Percentiles rank a stretch among this genome's conserved stretches.
Conservation (phyloP, 2,888 invertebrate genomes). For the Autographa pulchrina region DNA sequence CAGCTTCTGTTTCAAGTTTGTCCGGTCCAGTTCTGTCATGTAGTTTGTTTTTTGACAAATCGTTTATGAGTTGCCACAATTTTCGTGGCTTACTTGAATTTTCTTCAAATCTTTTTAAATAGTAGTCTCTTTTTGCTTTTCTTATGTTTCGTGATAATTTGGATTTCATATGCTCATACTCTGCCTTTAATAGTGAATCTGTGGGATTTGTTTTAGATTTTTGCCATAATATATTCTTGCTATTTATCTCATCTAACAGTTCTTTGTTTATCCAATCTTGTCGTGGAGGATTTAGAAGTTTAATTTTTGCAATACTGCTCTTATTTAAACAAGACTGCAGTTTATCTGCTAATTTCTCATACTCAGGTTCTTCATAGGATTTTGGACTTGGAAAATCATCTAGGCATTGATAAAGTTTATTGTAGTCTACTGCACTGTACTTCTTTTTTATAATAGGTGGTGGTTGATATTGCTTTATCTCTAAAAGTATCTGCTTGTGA, state of each 20-base stretch:
- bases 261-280: slow-evolving; percentile 11
- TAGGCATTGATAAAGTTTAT: background rate
- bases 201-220: too few species aligned
- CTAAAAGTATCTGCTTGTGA: slow-evolving; percentile 2
- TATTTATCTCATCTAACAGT: background rate
- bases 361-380: background rate
- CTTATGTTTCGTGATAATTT: background rate
- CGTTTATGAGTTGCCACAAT: slow-evolving; percentile 15
- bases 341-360: background rate
- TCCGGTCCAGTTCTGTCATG: too few species aligned
- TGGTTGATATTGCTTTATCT: slow-evolving; percentile 8
- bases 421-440: slow-evolving; percentile 7
- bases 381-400: background rate
- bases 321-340: background rate
- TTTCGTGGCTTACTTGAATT: background rate
- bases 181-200: too few species aligned
- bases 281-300: slow-evolving; percentile 9
- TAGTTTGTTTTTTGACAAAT: background rate
- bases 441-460: background rate
- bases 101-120: background rate
- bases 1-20: background rate
- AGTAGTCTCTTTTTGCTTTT: slow-evolving; percentile 3
- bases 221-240: slow-evolving; percentile 14
- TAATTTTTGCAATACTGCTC: background rate
- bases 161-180: background rate